Evolutionary conservation across 2,888 invertebrate species (phyloP).

Genomic region (Lasioglossum vierecki): DNA sequence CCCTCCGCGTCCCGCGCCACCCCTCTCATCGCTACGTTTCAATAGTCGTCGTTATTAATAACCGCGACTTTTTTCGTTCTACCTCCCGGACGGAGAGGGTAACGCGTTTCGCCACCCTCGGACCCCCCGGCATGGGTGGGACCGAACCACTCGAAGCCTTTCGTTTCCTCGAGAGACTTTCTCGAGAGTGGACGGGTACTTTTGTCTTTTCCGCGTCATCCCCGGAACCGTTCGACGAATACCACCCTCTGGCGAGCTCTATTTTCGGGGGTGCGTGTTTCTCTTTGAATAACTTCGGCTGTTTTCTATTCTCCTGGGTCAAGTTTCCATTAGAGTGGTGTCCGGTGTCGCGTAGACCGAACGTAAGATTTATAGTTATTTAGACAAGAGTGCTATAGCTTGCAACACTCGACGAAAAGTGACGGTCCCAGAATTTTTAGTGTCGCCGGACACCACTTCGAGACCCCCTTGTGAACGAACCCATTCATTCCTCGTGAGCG

Average conservation of each 20-base stretch:
- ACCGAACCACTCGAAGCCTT: neutral
- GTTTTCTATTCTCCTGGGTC: too few relatives aligned
- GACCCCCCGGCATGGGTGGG: neutral
- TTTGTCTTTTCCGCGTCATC: neutral
- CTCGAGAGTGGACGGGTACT: neutral
- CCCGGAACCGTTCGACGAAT: neutral
- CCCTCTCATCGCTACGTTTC: constrained; percentile 10
- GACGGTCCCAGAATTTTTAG: too few relatives aligned
- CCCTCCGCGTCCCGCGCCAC: neutral
- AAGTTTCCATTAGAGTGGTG: too few relatives aligned
- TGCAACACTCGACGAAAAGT: too few relatives aligned
- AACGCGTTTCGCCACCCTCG: neutral
- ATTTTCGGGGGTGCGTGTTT: neutral
- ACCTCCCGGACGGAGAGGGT: neutral
- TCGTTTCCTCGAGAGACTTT: neutral
- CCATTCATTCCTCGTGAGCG: too few relatives aligned
- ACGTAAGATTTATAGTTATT: too few relatives aligned
- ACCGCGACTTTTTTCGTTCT: constrained; percentile 27
- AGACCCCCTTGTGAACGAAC: too few relatives aligned
- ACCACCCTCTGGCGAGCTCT: neutral
- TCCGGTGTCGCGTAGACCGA: too few relatives aligned
- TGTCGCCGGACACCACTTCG: too few relatives aligned
- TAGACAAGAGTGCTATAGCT: too few relatives aligned
- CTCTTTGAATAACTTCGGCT: too few relatives aligned
- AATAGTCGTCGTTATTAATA: constrained; percentile 56